Conservation (phyloP, 1,140 invertebrate species). For the Procambarus clarkii region DNA sequence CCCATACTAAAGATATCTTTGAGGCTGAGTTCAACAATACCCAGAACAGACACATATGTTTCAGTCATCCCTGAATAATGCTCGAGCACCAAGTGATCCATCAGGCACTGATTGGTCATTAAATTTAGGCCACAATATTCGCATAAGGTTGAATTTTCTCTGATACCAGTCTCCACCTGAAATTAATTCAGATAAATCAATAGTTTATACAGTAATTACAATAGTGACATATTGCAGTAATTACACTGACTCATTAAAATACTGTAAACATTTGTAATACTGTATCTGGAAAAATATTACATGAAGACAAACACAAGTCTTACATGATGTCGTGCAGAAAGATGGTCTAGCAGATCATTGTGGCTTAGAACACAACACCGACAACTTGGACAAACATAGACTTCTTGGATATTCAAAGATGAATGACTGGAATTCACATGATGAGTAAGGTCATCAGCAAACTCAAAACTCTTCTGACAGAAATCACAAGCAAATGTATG, state of each 20-base stretch:
- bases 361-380: not conserved
- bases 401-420: not conserved
- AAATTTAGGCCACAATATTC: slow-evolving; percentile 1
- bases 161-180: not conserved
- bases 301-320: not conserved
- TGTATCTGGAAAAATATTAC: not conserved
- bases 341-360: not conserved
- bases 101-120: not conserved
- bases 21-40: slow-evolving; percentile 16
- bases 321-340: not conserved
- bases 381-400: not conserved
- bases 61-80: not conserved
- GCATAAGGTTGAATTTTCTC: not conserved
- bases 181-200: not conserved
- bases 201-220: not conserved
- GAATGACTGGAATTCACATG: slow-evolving; percentile 12
- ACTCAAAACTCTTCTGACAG: not conserved
- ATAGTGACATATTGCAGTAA: not conserved
- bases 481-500: not conserved
- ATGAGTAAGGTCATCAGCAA: not conserved
- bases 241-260: not conserved
- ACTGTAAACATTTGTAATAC: too few species aligned
- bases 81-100: not conserved
- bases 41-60: not conserved
- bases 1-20: slow-evolving; percentile 24